Percentiles rank a stretch among this genome's conserved stretches.
Conservation (phyloP, 1,140 invertebrate genomes). For the Aplysia californica region DNA sequence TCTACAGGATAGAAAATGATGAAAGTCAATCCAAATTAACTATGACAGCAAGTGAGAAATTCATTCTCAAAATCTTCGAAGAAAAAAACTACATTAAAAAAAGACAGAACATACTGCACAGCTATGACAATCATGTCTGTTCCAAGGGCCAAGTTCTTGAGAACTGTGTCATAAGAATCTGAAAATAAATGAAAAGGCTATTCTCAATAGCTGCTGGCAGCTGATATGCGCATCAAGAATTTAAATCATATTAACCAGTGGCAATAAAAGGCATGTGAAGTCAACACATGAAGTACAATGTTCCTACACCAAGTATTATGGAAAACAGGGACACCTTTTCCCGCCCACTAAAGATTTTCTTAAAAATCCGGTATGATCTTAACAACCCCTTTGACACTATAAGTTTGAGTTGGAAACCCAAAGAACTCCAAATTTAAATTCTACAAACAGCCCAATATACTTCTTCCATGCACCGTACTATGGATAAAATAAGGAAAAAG, state of each 20-base stretch:
- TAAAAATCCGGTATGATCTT: too few species aligned
- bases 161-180: slow-evolving; percentile 21
- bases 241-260: background rate
- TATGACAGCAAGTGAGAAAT: background rate
- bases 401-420: background rate
- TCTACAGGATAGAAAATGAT: background rate
- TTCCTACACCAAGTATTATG: background rate
- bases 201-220: background rate
- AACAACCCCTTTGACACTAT: background rate
- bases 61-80: background rate
- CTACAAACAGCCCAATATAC: too few species aligned
- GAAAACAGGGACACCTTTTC: background rate
- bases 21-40: background rate
- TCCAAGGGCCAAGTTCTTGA: slow-evolving; percentile 4
- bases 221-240: background rate
- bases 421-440: background rate
- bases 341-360: too few species aligned
- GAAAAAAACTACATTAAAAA: background rate
- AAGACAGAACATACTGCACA: slow-evolving; percentile 32
- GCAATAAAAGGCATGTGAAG: background rate
- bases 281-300: background rate
- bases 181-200: slow-evolving; percentile 16
- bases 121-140: slow-evolving; percentile 29
- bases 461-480: background rate
- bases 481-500: background rate